Evolutionary conservation across 1,140 invertebrate genomes (phyloP), one percentile per base, ranked within the genome.

Genomic region (Panulirus ornatus): DNA sequence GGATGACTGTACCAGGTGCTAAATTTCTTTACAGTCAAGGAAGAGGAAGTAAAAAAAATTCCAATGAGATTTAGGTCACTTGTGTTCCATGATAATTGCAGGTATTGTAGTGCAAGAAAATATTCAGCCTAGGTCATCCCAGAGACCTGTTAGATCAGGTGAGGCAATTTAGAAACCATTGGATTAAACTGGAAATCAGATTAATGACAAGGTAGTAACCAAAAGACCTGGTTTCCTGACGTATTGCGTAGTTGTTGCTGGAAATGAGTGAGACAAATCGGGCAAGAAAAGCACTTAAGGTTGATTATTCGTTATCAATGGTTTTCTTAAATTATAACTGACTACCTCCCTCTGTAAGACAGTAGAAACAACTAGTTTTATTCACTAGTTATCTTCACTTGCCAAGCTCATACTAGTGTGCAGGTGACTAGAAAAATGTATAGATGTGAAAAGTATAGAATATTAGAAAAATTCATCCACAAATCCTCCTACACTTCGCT

Each of bases 291-390:
- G 51, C 34, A 83, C 75, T 73, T 63, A 78, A 87, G 47, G 73
- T 86, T 84, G 83, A 84, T 84, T 63, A 84, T 63, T 40, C 66
- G 47, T 73, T 79, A 5, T 79, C 54, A 63, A 76, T 86, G 34
- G 51, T 87, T 78, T 87, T 87, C 75, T 66, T 66, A 66, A 58
- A 83, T 84, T 85, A 90, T 90, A 90, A 90, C 88, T 78, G 83
- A 90, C 88, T 90, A 90, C 88, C 88, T 90, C 88, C 82, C 83
- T 63, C 82, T 90, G 71, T 84, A 90, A 84, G 73, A 83, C 82
- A 78, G 70, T 73, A 63, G 71, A 79, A 90, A 42, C 66, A 83
- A 78, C 71, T 84, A 85, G 82, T 73, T 63, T 73, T 54, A 78
- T 70, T 42, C 38, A 81, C 47, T 90, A 85, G 73, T 79, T 36